Conservation (phyloP, 37 sponge, comb jelly and placozoan species). For the Geodia barretti region DNA sequence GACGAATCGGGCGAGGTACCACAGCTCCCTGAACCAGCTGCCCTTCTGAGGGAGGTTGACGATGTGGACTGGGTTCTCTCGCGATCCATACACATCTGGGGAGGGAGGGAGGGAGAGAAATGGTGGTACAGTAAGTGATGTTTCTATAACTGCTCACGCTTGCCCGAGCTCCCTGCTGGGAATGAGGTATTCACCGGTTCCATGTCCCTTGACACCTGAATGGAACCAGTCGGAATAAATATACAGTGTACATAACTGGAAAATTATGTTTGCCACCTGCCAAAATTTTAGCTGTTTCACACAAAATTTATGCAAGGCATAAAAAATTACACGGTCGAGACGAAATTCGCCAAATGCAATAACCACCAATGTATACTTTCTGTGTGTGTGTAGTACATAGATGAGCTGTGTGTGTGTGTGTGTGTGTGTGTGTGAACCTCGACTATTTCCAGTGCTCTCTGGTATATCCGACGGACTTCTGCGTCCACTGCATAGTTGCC, state of each 20-base stretch:
- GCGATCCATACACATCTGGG: neutral
- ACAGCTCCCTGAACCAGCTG: constrained; percentile 65
- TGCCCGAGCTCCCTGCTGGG: neutral
- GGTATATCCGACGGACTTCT: constrained; percentile 66
- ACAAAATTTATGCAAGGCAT: too few relatives aligned
- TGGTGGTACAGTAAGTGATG: neutral
- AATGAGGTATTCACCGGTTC: neutral
- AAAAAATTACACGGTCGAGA: too few relatives aligned
- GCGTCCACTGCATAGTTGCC: constrained; percentile 74
- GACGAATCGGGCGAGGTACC: constrained; percentile 38
- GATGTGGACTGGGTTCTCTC: constrained; percentile 62
- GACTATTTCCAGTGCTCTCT: constrained; percentile 32
- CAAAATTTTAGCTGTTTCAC: too few relatives aligned
- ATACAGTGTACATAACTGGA: too few relatives aligned
- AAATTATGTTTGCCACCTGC: too few relatives aligned
- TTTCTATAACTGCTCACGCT: neutral
- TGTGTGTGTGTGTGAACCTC: constrained; percentile 21
- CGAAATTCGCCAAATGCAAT: too few relatives aligned
- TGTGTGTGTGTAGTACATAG: too few relatives aligned
- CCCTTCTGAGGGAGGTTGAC: constrained; percentile 34
- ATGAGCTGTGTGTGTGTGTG: too few relatives aligned
- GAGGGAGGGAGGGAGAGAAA: neutral
- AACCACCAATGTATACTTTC: too few relatives aligned
- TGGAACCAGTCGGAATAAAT: too few relatives aligned
- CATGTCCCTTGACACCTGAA: too few relatives aligned